Evolutionary conservation across 64 coral and sea anemone species (phyloP), one percentile per base, ranked within the genome.

Genomic region (Montipora capricornis): DNA sequence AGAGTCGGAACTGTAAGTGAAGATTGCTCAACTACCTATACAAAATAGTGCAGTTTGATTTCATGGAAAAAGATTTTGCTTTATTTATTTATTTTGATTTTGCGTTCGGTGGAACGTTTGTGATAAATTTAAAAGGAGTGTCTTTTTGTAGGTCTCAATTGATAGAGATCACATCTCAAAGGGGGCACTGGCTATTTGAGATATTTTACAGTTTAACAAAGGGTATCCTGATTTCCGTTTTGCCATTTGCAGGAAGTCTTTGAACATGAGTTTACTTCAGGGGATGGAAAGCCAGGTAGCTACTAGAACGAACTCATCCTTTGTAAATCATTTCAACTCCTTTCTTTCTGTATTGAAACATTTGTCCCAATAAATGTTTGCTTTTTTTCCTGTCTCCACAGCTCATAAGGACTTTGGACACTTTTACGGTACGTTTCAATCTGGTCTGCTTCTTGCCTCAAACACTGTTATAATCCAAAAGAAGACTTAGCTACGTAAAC

Each of bases 391-490:
- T 73, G 26, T 95, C 22, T 14, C 84, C 67, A 12, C 60, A 99
- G 98, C 98, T 82, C 98, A 99, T 70, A 99, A 94, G 12, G 98
- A 99, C 53, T 99, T 99, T 93, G 98, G 98, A 67, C 94, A 99
- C 53, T 99, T 99, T 75, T 99, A 99, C 87, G 98, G 98, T 99
- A 90, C 89, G 91, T 88, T 88, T 67, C 8, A 57, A 57, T 11
- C 29, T 29, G 29, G 29, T 29, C 29, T 29, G 29, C 29, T 29
- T 29, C 29, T 29, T 29, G 29, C 29, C 29, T 29, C 29, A 29
- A 29, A 29, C 29, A 29, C 29, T 29, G 29, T 29, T 29, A 1
- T 29, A 29, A 29, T 29, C 29, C 29, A 29, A 29, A 29, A 29
- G 29, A 29, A 29, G 29, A 29, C 29, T 29, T 29, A 29, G 29